Base-by-base conservation (phyloP, 2,113 vertebrate species). In the Nansenia antarctica region DNA sequence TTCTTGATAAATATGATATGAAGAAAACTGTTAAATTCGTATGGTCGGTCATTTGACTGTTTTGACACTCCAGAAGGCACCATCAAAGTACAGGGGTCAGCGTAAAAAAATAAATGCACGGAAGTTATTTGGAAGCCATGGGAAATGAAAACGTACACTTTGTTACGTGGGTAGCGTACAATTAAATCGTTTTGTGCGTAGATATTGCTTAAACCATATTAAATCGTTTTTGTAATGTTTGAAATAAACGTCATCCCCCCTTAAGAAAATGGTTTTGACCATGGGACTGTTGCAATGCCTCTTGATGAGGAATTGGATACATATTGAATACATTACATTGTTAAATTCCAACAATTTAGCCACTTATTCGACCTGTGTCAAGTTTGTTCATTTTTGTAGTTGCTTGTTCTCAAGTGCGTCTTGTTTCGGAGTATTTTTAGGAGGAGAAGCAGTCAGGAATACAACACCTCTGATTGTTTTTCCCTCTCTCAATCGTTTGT, bases 231-330 rank as follows among this genome's bases (percentile, higher is more conserved):
- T 47, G 1, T 2, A 6, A 47, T 8, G 45, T 47, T 49, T 49
- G 12, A 22, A 49, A 49, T 49, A 20, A 49, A 49, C 20, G n/a
- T 22, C 24, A 47, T 67, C 86, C 69, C 74, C 54, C 14, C 0
- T 12, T 15, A 3, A 9, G 2, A 14, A 0, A 47, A 81, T 92
- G 88, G 91, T 84, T 81, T 76, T 5, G 42, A 3, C 87, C 77
- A 32, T 59, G 26, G 64, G 84, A 77, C 85, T 80, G 86, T 90
- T 91, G 85, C 90, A 82, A 77, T 71, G 84, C 85, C 60, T 76
- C 74, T 72, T 74, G 73, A 35, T 49, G 70, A 75, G 66, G 69
- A 68, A 76, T 42, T 68, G 69, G 69, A 78, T 62, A 71, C 63
- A 70, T 37, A 69, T 57, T 53, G 82, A 81, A 39, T 65, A 67